These are phyloP conservation scores for Gobio gobio DNA, from an alignment of 2,113 vertebrate genomes.

Conservation along the genomic window DNA sequence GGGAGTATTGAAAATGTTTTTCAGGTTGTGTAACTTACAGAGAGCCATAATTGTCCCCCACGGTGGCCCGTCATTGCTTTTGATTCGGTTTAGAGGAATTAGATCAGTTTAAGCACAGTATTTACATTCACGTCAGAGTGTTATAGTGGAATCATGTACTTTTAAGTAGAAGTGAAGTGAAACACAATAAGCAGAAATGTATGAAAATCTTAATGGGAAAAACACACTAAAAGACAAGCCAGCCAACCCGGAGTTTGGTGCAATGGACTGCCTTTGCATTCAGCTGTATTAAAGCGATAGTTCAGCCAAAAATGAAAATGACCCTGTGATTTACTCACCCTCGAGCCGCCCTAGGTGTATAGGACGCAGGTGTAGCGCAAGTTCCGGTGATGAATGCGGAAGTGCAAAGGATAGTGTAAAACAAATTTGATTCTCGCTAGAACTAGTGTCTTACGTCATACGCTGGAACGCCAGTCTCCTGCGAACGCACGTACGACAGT, in stretches of 20 bases:
- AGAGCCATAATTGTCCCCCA: slow-evolving; percentile 34
- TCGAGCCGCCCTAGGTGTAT: no score
- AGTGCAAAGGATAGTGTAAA: no score
- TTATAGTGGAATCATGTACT: background rate
- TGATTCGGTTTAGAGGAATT: slow-evolving; percentile 24
- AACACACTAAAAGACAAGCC: slow-evolving; percentile 12
- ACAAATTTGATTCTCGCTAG: no score
- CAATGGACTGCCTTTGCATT: background rate
- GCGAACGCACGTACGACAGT: no score
- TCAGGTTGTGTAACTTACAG: slow-evolving; percentile 33
- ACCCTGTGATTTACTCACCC: no score
- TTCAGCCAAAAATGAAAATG: no score
- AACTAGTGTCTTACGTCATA: no score
- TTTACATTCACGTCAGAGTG: slow-evolving; percentile 16
- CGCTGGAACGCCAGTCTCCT: no score
- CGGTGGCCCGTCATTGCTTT: slow-evolving; percentile 22
- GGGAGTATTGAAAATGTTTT: slow-evolving; percentile 31
- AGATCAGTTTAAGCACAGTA: background rate
- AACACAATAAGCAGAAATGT: background rate
- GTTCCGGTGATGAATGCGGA: no score
- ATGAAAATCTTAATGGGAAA: slow-evolving; percentile 2
- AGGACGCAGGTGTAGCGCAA: no score
- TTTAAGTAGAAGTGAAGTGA: background rate
- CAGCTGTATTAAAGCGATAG: background rate
- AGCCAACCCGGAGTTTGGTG: background rate